Base-by-base conservation (phyloP, 2,113 vertebrate genomes). In the Alexandromys fortis region DNA sequence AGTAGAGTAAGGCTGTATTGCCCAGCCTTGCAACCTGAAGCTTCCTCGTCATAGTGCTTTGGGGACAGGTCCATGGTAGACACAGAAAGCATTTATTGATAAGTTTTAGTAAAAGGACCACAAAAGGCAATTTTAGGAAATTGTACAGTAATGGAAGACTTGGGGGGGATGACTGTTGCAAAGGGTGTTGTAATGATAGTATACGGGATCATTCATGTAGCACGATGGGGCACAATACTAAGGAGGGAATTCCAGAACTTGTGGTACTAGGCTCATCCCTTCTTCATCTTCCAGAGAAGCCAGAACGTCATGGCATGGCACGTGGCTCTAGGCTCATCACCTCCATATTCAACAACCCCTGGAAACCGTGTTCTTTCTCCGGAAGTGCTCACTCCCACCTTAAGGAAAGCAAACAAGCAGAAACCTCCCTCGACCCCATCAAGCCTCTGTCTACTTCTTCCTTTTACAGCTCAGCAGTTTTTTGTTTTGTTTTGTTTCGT, bases 191-290 rank as follows among this genome's bases (percentile, higher is more conserved):
- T 90, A 26, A 52, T 17, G 16, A 0, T 13, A 26, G 58, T 55
- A 58, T 65, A 19, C 65, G 75, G 61, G n/a, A 65, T 26, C 1
- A 9, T 22, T 58, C 7, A 19, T 38, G 45, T 65, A 52, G 82
- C 76, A 55, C 81, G 47, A 0, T 0, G 24, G 82, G 47, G 11
- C 22, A 28, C 24, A 78, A 26, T 0, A 33, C 63, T 22, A 55
- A 47, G 26, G 35, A 33, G 13, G 78, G 58, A 35, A 68, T 19
- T 65, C 72, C 1, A 10, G 49, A 13, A 14, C 13, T 13, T 38
- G 4, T 8, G 1, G 8, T 61, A 45, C n/a, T 10, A 42, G 1
- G 1, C 3, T 7, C 2, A 22, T 55, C 65, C 42, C 63, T 12
- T 17, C 72, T 13, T 12, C n/a, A 5, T 65, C 42, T 55, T 33